Evolutionary conservation across 2,888 invertebrate species (phyloP), one percentile per base, ranked within the genome.

Genomic region (Epinotia demarniana): DNA sequence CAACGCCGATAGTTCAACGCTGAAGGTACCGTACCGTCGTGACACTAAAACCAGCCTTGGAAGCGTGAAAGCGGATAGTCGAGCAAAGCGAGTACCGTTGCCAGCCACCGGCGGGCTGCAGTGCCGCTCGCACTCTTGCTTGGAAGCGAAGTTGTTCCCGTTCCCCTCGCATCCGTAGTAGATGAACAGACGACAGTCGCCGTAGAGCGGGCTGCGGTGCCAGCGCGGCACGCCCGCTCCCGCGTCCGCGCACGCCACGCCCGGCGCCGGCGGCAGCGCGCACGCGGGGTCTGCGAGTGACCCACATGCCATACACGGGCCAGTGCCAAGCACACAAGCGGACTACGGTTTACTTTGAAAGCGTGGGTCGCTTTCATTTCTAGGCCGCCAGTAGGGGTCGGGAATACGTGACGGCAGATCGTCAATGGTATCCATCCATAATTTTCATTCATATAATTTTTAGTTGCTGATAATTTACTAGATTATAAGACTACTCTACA

Each of bases 111-210:
- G 73, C 73, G 77, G 80, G 78, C 80, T 80, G 87, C 93, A 93
- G 82, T 80, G 79, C 69, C 67, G 70, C 72, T 95, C 90, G 91
- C 98, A 98, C 84, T 96, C 95, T 83, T 96, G 95, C 91, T 95
- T 96, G 73, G 96, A 95, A 87, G 93, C 95, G 95, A 98, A 98
- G 94, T 97, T 97, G 95, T 98, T 98, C 85, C 95, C 95, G 92
- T 97, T 98, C 84, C 98, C 98, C 79, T 96, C 96, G 92, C 98
- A 99, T 92, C 98, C 98, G 80, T 96, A 95, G 94, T 97, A 98
- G 85, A 96, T 95, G 93, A 99, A 98, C 73, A 96, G 95, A 80
- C 96, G 90, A 91, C 98, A 99, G 84, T 95, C 96, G 80, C 95
- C 96, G 80, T 94, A 92, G 69, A 92, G 92, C 79, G 95, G 95